phyloP scores from a whole-genome alignment of 2,113 vertebrate species.

The Aptenodytes forsteri region DNA sequence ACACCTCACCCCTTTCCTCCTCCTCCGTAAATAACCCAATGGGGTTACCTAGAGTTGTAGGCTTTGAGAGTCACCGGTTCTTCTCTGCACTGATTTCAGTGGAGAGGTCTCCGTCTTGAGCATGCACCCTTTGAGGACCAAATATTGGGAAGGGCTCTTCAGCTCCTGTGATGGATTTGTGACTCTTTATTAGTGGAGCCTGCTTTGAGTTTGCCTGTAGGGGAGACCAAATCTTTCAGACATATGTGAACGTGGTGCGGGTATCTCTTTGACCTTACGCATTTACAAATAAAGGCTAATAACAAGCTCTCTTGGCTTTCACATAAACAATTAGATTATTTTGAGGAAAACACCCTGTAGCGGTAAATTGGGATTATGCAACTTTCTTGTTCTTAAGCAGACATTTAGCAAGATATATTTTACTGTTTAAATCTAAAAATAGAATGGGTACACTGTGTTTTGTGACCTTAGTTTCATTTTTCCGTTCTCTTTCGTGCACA shows the following conservation, averaged over 20 bases:
- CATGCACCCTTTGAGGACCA: fast-evolving
- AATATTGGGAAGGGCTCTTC: neutral
- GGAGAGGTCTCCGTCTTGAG: neutral
- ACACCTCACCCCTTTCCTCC: neutral
- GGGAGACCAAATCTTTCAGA: neutral
- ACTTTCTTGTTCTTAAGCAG: neutral
- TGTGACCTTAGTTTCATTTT: slow-evolving; percentile 41
- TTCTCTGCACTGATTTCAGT: neutral
- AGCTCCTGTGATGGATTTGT: neutral
- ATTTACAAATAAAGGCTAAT: neutral
- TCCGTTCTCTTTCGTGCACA: neutral
- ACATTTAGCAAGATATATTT: slow-evolving; percentile 29
- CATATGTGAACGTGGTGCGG: fast-evolving
- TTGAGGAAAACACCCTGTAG: slow-evolving; percentile 12
- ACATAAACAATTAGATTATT: neutral
- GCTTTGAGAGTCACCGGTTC: neutral
- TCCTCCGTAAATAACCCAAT: neutral
- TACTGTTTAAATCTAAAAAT: slow-evolving; percentile 48
- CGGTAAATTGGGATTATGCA: neutral
- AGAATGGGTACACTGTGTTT: slow-evolving; percentile 43
- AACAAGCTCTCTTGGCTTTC: neutral
- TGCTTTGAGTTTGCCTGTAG: neutral
- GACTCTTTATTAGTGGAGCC: neutral
- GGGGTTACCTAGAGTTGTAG: neutral
- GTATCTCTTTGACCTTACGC: neutral